phyloP scores from a whole-genome alignment of 2,113 vertebrate species.

The Lanius collurio region DNA sequence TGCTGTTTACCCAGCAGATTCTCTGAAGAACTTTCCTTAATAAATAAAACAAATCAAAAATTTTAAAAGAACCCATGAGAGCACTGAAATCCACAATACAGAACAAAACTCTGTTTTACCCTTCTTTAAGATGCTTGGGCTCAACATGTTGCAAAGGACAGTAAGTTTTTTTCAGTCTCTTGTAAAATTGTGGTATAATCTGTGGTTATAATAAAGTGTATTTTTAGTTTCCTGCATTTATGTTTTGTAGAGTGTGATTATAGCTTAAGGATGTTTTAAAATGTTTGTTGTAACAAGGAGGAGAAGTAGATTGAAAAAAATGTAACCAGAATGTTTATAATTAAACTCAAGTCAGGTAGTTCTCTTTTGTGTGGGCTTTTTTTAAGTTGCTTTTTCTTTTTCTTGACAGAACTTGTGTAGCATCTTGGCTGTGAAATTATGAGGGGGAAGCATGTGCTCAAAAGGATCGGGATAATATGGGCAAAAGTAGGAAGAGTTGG shows the following conservation, averaged over 20 bases:
- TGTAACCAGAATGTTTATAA: neutral
- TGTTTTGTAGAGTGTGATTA: neutral
- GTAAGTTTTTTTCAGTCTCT: neutral
- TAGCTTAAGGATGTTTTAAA: neutral
- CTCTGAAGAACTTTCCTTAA: neutral
- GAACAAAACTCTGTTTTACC: neutral
- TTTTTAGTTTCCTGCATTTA: neutral
- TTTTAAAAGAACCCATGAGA: neutral
- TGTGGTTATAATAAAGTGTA: neutral
- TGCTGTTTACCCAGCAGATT: neutral
- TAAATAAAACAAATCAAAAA: neutral
- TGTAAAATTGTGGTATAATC: neutral
- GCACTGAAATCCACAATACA: neutral
- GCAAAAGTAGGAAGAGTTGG: neutral
- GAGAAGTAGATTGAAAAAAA: neutral
- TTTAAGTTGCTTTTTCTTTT: neutral
- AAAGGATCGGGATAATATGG: neutral
- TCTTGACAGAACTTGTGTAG: neutral
- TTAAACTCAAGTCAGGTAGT: neutral
- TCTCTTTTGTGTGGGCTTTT: neutral
- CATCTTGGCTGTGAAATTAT: neutral
- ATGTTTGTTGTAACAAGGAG: neutral
- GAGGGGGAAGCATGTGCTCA: neutral
- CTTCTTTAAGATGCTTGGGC: neutral
- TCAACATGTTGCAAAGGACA: neutral